Conservation (phyloP, 37 sponge, comb jelly and placozoan species). For the Chondrilla cf. caribensis region DNA sequence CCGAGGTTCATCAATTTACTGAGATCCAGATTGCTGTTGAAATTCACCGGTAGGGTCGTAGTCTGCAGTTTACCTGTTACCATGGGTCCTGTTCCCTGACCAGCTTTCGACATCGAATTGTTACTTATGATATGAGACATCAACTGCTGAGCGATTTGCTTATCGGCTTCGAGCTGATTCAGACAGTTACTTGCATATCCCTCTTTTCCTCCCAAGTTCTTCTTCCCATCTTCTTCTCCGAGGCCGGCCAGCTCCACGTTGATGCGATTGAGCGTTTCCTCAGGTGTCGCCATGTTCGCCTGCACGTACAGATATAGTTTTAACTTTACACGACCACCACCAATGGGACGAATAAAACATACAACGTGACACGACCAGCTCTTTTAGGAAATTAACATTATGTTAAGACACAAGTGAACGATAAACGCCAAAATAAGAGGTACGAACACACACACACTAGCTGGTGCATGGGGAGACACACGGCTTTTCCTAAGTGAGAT, state of each 20-base stretch:
- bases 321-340: too few species aligned
- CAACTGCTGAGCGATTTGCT: conserved; percentile 19
- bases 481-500: too few species aligned
- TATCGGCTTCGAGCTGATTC: conserved; percentile 1
- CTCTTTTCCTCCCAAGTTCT: neutral
- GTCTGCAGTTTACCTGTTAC: neutral
- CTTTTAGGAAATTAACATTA: too few species aligned
- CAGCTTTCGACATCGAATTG: neutral
- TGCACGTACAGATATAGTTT: neutral
- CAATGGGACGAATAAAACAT: too few species aligned
- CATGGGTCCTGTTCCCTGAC: neutral
- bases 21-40: neutral
- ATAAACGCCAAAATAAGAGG: too few species aligned
- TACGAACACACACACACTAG: too few species aligned
- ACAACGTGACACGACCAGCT: too few species aligned
- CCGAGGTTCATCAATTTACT: neutral
- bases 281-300: neutral
- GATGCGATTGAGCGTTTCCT: neutral
- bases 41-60: neutral
- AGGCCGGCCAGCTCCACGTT: neutral
- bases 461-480: too few species aligned
- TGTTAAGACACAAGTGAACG: too few species aligned
- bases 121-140: conserved; percentile 11
- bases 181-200: neutral
- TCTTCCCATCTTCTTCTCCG: neutral